These are phyloP conservation scores for Talpa occidentalis DNA, from an alignment of 2,113 vertebrate genomes.

Conservation along the genomic window DNA sequence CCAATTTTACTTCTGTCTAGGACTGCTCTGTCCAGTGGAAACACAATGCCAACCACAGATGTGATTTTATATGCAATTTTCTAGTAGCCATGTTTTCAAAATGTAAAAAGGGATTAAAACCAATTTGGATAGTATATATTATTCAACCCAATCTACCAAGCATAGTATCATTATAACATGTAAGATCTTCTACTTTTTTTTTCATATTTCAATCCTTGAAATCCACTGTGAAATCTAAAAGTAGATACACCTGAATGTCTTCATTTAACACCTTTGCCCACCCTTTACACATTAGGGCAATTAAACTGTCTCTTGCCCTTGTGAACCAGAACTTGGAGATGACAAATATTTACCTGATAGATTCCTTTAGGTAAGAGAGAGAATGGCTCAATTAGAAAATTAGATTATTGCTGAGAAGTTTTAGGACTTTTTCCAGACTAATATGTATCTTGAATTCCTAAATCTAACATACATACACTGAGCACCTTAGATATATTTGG, in stretches of 20 bases:
- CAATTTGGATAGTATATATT: slow-evolving; percentile 3
- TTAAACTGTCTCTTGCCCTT: not conserved
- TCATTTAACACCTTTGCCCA: not conserved
- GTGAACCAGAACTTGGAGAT: not conserved
- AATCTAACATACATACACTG: not conserved
- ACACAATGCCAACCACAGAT: not conserved
- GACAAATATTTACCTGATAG: not conserved
- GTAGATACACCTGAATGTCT: not conserved
- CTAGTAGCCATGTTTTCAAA: not conserved
- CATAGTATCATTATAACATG: not conserved
- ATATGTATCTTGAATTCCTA: not conserved
- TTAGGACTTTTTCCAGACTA: not conserved
- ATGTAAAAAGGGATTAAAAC: not conserved
- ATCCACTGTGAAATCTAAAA: not conserved
- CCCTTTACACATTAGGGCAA: not conserved
- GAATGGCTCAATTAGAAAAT: not conserved
- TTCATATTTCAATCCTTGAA: not conserved
- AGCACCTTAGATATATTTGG: not conserved
- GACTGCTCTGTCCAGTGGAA: not conserved
- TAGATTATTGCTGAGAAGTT: not conserved
- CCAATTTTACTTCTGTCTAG: not conserved
- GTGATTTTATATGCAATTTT: not conserved
- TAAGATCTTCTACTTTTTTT: not conserved
- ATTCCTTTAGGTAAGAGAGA: not conserved
- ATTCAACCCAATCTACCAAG: not conserved